These are phyloP conservation scores for Mesorhabditis spiculigera DNA, from an alignment of 2,888 invertebrate species.

Conservation along the genomic window DNA sequence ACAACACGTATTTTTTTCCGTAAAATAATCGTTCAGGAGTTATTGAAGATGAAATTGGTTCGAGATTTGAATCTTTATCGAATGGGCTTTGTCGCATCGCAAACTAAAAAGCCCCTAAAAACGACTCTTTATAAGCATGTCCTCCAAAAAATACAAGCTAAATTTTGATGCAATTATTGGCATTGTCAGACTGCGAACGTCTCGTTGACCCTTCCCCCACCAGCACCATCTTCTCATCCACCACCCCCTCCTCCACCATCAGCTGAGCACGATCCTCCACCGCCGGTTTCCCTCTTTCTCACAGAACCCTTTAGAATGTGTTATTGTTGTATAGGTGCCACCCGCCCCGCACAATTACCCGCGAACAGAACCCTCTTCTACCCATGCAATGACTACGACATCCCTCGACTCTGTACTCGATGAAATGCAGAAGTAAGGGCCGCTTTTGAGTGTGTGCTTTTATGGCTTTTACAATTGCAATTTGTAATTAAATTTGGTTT, in stretches of 20 bases:
- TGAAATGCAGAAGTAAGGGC: neutral
- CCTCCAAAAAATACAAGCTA: neutral
- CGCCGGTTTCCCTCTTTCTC: neutral
- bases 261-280: constrained; percentile 3
- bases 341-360: neutral
- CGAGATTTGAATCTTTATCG: too few relatives aligned
- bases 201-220: neutral
- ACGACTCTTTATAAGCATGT: neutral
- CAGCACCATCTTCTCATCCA: neutral
- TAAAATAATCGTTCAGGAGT: too few relatives aligned
- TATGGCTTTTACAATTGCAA: too few relatives aligned
- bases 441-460: neutral
- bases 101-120: neutral
- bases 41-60: too few relatives aligned
- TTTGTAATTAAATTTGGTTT: too few relatives aligned
- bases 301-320: neutral
- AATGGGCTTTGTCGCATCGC: neutral
- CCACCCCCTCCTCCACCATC: constrained; percentile 20
- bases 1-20: neutral
- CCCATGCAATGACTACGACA: neutral
- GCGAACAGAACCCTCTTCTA: constrained; percentile 3
- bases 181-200: neutral
- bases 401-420: neutral
- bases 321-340: neutral
- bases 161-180: neutral